Conservation (phyloP, 2,113 vertebrate genomes). For the Labrus mixtus region DNA sequence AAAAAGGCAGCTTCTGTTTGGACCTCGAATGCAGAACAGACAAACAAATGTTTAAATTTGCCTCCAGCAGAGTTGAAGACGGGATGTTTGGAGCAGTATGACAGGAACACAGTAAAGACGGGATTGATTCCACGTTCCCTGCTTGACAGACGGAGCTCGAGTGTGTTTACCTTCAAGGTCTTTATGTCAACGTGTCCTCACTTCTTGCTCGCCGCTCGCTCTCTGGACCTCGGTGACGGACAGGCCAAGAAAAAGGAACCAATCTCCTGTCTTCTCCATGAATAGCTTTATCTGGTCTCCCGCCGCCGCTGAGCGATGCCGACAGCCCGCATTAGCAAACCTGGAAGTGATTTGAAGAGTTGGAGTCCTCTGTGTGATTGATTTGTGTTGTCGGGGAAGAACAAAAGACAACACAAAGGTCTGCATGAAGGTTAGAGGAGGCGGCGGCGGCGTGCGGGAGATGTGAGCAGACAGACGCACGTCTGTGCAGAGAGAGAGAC, state of each 20-base stretch:
- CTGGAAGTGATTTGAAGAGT: conserved; percentile 42
- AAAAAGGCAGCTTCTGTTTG: background rate
- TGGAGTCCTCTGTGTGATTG: conserved; percentile 31
- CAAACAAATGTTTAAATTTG: background rate
- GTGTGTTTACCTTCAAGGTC: conserved; percentile 18
- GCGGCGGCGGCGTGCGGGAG: rapidly evolving
- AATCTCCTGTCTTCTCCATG: conserved; percentile 22
- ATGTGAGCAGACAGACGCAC: background rate
- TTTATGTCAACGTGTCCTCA: conserved; percentile 12
- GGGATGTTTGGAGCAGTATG: background rate
- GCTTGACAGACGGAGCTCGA: conserved; percentile 20
- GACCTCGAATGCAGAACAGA: too few species aligned
- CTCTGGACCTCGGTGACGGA: background rate
- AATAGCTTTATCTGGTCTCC: conserved; percentile 36
- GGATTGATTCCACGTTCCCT: conserved; percentile 13
- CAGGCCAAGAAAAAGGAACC: background rate
- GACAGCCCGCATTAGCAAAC: conserved; percentile 50
- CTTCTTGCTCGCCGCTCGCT: background rate
- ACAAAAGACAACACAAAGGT: conserved; percentile 46
- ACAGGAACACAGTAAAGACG: conserved; percentile 25
- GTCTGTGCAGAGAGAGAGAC: background rate
- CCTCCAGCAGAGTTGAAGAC: background rate
- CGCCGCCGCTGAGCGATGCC: conserved; percentile 29
- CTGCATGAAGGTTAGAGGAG: conserved; percentile 16
- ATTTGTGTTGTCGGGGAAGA: conserved; percentile 41